phyloP scores from a whole-genome alignment of 2,113 vertebrate genomes.

The Boulengeromyrus knoepffleri region DNA sequence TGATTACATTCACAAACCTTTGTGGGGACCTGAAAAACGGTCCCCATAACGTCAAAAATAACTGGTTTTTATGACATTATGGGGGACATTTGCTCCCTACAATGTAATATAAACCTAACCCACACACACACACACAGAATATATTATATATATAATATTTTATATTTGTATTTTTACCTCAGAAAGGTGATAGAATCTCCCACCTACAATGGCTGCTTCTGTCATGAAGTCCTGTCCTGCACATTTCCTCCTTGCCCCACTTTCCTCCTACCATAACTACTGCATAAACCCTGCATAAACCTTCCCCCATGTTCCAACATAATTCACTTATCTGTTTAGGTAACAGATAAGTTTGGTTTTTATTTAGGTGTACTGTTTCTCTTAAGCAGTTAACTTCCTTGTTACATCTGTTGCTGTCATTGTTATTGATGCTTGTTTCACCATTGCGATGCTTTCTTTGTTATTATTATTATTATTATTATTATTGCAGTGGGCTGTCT shows the following conservation, averaged over 20 bases:
- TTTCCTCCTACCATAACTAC: background rate
- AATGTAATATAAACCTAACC: no score
- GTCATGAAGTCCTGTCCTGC: background rate
- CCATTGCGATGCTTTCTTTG: background rate
- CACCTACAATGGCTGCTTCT: background rate
- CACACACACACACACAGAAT: no score
- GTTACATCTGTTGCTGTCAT: background rate
- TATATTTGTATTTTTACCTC: background rate
- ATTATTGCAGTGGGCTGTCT: constrained; percentile 41
- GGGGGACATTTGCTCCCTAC: no score
- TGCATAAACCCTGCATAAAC: background rate
- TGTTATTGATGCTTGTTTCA: background rate
- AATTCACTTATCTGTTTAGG: background rate
- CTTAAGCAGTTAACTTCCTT: background rate
- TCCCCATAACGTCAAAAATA: no score
- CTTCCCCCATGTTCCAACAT: background rate
- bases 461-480: background rate
- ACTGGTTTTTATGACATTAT: no score
- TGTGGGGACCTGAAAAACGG: no score
- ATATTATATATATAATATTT: background rate
- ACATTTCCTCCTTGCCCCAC: background rate
- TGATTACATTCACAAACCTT: no score
- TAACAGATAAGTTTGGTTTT: background rate
- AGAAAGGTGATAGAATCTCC: background rate
- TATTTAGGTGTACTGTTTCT: background rate